phyloP scores from a whole-genome alignment of 35 echinoderm and acorn worm species.

The Ophioderma brevispina region DNA sequence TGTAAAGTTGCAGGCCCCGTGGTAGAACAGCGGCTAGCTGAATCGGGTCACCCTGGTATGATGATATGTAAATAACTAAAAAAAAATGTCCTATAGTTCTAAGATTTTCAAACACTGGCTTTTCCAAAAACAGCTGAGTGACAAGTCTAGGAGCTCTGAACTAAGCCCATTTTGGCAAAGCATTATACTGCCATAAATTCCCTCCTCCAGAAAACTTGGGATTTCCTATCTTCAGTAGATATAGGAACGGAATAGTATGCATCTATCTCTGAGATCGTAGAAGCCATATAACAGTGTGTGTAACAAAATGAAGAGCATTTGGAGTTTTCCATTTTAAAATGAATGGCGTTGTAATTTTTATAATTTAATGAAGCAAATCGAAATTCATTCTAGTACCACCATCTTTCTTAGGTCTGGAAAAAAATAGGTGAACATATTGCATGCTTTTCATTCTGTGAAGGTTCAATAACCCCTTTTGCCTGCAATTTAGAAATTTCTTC shows the following conservation, averaged over 20 bases:
- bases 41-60: no score
- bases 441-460: neutral
- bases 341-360: slow-evolving; percentile 53
- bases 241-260: slow-evolving; percentile 83
- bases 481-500: slow-evolving; percentile 30
- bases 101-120: neutral
- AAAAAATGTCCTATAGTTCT: neutral
- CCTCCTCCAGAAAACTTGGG: slow-evolving; percentile 47
- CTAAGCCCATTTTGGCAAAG: slow-evolving; percentile 66
- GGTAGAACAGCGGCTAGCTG: no score
- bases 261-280: slow-evolving; percentile 67
- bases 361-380: slow-evolving; percentile 68
- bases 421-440: slow-evolving; percentile 64
- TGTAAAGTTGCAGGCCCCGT: no score
- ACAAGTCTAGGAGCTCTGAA: slow-evolving; percentile 33
- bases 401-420: slow-evolving; percentile 68
- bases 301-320: slow-evolving; percentile 36
- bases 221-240: slow-evolving; percentile 29
- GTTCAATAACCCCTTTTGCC: slow-evolving; percentile 72
- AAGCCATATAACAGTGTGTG: slow-evolving; percentile 62
- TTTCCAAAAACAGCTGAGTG: no score
- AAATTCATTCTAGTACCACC: slow-evolving; percentile 67
- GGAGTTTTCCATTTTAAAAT: slow-evolving; percentile 85
- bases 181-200: slow-evolving; percentile 50
- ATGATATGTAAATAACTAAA: no score